Evolutionary conservation across 2,797 vertebrate species (phyloP).

Genomic region (Neostethus bicornis): DNA sequence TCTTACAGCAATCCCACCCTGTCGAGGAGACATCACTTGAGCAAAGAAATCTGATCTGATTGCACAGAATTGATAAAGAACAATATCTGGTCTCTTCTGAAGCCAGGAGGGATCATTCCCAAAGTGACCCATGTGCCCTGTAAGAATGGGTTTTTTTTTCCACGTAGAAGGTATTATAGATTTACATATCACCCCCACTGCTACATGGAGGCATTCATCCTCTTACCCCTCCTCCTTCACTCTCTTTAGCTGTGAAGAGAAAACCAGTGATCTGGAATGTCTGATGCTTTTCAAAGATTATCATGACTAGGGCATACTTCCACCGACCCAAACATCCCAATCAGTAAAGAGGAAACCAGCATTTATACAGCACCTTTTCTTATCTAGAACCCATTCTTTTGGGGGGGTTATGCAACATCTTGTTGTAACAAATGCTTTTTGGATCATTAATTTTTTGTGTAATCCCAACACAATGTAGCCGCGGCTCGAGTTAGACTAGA

Average conservation of each 20-base stretch:
- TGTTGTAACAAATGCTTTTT: background rate
- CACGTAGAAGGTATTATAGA: constrained; percentile 48
- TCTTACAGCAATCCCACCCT: constrained; percentile 40
- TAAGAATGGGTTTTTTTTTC: constrained; percentile 19
- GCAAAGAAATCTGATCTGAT: constrained; percentile 38
- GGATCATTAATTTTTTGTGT: background rate
- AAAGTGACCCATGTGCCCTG: constrained; percentile 37
- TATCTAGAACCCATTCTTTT: background rate
- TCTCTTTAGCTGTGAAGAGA: constrained; percentile 27
- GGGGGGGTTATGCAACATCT: background rate
- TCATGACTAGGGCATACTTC: constrained; percentile 27
- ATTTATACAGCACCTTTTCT: background rate
- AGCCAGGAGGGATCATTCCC: constrained; percentile 28
- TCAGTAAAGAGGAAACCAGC: constrained; percentile 29
- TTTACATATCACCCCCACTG: constrained; percentile 52
- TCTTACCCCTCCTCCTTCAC: constrained; percentile 29
- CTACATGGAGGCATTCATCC: constrained; percentile 38
- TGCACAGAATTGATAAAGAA: constrained; percentile 41
- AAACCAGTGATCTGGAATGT: constrained; percentile 56
- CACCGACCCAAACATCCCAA: background rate
- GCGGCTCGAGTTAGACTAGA: constrained; percentile 19
- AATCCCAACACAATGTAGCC: constrained; percentile 1
- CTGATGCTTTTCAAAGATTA: constrained; percentile 54
- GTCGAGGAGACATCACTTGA: constrained; percentile 38
- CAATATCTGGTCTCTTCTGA: constrained; percentile 22